Evolutionary conservation across 2,797 vertebrate species (phyloP).

Genomic region (Pangasius djambal): DNA sequence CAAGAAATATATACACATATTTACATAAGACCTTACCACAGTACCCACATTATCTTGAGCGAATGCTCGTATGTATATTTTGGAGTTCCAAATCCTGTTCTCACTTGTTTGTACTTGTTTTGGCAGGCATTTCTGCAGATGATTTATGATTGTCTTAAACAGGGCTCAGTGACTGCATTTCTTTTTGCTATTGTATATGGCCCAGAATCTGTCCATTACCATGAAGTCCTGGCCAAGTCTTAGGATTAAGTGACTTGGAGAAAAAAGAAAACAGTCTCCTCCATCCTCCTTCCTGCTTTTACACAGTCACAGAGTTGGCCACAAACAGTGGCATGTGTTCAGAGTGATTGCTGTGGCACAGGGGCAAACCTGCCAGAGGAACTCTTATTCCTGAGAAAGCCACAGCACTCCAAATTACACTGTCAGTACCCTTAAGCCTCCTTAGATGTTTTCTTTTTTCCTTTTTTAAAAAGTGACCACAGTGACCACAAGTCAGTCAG

Average conservation of each 20-base stretch:
- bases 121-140: conserved; percentile 9
- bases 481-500: neutral
- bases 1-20: neutral
- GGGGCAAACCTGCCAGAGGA: conserved; percentile 74
- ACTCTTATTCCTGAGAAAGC: conserved; percentile 73
- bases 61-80: neutral
- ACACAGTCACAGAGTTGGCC: conserved; percentile 61
- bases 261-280: conserved; percentile 53
- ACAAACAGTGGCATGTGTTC: conserved; percentile 69
- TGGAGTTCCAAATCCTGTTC: neutral
- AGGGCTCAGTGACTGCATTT: conserved; percentile 58
- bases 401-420: conserved; percentile 72
- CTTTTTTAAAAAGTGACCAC: neutral
- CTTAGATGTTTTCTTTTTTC: conserved; percentile 60
- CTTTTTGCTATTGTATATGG: conserved; percentile 63
- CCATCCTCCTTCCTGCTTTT: conserved; percentile 30
- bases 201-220: conserved; percentile 70
- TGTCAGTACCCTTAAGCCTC: conserved; percentile 66
- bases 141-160: conserved; percentile 47
- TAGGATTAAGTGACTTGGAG: conserved; percentile 72
- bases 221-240: conserved; percentile 46
- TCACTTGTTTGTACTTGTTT: neutral
- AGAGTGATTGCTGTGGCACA: conserved; percentile 68
- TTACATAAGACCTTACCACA: neutral
- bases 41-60: neutral